A percentile compares a stretch with the other conserved stretches of the same genome.
Conservation (phyloP, 2,113 vertebrate species). For the Tragelaphus strepsiceros region DNA sequence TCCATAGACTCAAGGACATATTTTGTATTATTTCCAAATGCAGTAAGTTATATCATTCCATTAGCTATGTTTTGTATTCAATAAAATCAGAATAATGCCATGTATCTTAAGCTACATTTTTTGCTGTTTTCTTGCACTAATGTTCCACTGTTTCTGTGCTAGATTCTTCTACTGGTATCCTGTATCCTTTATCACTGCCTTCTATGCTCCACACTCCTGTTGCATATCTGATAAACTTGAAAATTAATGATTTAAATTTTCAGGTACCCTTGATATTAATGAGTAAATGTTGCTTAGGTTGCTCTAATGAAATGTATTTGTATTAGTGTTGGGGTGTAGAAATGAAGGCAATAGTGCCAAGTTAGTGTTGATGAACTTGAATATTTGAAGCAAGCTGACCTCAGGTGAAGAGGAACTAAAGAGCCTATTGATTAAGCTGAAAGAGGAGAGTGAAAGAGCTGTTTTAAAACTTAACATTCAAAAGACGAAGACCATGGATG, state of each 20-base stretch:
- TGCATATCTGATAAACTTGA: background rate
- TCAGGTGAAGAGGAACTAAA: background rate
- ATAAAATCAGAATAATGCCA: background rate
- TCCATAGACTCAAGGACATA: background rate
- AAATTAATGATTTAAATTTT: background rate
- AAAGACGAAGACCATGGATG: background rate
- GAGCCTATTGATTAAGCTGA: background rate
- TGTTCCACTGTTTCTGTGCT: background rate
- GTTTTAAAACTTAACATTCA: background rate
- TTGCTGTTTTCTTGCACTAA: background rate
- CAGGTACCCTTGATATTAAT: background rate
- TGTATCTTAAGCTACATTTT: background rate
- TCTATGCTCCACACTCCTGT: background rate
- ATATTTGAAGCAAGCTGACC: background rate
- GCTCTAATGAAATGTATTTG: background rate
- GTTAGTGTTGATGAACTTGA: background rate
- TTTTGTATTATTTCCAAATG: background rate
- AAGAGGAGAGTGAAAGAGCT: background rate
- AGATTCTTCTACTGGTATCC: background rate
- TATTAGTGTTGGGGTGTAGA: background rate
- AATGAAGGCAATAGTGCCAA: background rate
- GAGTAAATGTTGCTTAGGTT: background rate
- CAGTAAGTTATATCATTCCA: background rate
- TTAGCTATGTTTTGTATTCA: background rate
- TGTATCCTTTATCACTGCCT: background rate